Evolutionary conservation across 2,113 vertebrate species (phyloP), one percentile per base, ranked within the genome.

Genomic region (Copsychus sechellarum): DNA sequence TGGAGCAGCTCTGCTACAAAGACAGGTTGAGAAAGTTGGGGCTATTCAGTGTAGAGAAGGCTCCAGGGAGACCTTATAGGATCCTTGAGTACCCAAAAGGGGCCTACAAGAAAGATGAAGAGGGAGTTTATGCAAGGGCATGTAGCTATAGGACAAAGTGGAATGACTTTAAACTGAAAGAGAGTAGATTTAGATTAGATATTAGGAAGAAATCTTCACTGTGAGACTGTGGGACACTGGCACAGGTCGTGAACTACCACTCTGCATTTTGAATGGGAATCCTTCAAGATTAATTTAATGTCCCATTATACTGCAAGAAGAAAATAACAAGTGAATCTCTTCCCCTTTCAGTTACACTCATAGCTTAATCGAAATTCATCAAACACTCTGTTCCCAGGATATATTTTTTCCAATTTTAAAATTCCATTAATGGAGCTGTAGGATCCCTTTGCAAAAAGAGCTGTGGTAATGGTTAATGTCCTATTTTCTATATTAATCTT

Each of bases 401-500:
- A 38, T n/a, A 11, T 40, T 87, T 58, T 83, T 73, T 42, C 60
- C n/a, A 61, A 2, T 65, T 92, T 77, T 69, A 64, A 12, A 65
- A 69, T 47, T 61, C n/a, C 11, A 42, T 53, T 84, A 48, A 48
- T 29, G 8, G 19, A 64, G 6, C 18, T 42, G 13, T n/a, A 78
- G 38, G n/a, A 73, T 70, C 9, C 3, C 18, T 70, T 87, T 42
- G 70, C 20, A 58, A 47, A 87, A 85, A 8, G 13, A 43, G 2
- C 14, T 71, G 7, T 26, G 7, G 11, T 50, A 71, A 76, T 34
- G 4, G 9, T 40, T 72, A 79, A 23, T 28, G 6, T 58, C 0
- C 0, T 40, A 38, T 65, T 83, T 86, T 86, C 25, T 54, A 13
- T 29, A 43, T 5, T 43, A 8, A 4, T 62, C 0, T 0, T 61